phyloP scores from a whole-genome alignment of 2,797 vertebrate species.

The Trachurus trachurus region DNA sequence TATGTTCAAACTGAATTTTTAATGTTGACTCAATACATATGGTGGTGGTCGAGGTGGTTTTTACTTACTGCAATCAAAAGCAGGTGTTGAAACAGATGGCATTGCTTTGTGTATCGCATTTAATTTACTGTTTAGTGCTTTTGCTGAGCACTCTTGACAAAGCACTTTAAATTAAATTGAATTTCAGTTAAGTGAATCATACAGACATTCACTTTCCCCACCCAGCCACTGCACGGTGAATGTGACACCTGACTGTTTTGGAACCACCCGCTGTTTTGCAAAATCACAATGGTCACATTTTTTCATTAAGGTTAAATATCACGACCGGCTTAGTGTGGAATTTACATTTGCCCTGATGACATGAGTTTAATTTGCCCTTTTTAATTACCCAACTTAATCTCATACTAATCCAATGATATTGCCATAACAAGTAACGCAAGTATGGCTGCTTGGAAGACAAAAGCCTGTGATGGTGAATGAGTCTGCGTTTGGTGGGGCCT shows the following conservation, averaged over 20 bases:
- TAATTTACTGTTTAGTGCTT: constrained; percentile 47
- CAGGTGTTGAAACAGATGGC: constrained; percentile 58
- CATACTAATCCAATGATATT: constrained; percentile 75
- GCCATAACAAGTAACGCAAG: constrained; percentile 65
- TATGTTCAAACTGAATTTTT: background rate
- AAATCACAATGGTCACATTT: constrained; percentile 44
- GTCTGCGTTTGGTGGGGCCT: constrained; percentile 67
- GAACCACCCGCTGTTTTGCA: constrained; percentile 20
- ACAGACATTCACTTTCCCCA: constrained; percentile 9
- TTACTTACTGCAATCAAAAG: constrained; percentile 11
- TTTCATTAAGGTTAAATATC: constrained; percentile 72
- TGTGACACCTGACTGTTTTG: constrained; percentile 37
- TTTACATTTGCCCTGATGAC: constrained; percentile 57
- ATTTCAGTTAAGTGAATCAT: constrained; percentile 44
- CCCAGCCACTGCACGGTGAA: constrained; percentile 10
- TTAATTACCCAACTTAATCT: constrained; percentile 77
- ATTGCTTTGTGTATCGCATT: constrained; percentile 46
- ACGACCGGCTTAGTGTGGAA: constrained; percentile 47
- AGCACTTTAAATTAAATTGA: constrained; percentile 46
- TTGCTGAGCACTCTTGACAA: constrained; percentile 41
- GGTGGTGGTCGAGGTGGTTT: constrained; percentile 10
- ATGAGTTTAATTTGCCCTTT: constrained; percentile 65
- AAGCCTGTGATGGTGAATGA: constrained; percentile 64
- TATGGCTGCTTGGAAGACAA: constrained; percentile 65
- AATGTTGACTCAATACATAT: constrained; percentile 12